Evolutionary conservation across 1,140 invertebrate genomes (phyloP).

Genomic region (Tyrophagus putrescentiae): DNA sequence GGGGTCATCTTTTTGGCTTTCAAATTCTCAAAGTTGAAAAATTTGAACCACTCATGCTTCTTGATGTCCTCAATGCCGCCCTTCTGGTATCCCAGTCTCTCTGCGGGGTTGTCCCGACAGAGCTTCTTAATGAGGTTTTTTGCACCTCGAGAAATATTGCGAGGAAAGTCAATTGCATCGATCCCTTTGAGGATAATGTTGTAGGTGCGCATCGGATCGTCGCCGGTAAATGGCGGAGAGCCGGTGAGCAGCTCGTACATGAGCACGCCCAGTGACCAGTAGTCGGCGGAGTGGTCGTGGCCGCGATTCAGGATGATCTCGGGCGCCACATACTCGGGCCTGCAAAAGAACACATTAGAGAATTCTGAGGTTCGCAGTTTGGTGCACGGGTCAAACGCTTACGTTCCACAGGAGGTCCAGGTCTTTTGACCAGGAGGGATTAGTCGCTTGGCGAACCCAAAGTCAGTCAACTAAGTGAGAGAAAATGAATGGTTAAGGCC

Average conservation of each 20-base stretch:
- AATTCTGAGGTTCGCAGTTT: too few species aligned
- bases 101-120: constrained; percentile 93
- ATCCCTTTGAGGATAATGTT: constrained; percentile 98
- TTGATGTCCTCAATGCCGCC: constrained; percentile 96
- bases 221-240: constrained; percentile 80
- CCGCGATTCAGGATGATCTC: constrained; percentile 72
- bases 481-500: too few species aligned
- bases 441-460: constrained; percentile 89
- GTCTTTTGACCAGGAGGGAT: constrained; percentile 58
- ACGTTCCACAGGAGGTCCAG: constrained; percentile 91
- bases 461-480: constrained; percentile 89
- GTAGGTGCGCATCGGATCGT: constrained; percentile 98
- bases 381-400: not conserved
- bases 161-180: constrained; percentile 89
- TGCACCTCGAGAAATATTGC: constrained; percentile 80
- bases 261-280: constrained; percentile 84
- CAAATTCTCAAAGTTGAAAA: constrained; percentile 33
- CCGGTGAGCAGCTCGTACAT: constrained; percentile 81
- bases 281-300: constrained; percentile 52
- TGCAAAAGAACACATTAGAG: not conserved
- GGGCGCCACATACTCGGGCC: constrained; percentile 70
- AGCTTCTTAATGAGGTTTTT: constrained; percentile 88
- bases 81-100: constrained; percentile 86
- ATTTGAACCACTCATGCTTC: constrained; percentile 95
- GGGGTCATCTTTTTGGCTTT: not conserved